These are phyloP conservation scores for Harpalus rufipes DNA, from an alignment of 2,888 invertebrate species.

Conservation along the genomic window DNA sequence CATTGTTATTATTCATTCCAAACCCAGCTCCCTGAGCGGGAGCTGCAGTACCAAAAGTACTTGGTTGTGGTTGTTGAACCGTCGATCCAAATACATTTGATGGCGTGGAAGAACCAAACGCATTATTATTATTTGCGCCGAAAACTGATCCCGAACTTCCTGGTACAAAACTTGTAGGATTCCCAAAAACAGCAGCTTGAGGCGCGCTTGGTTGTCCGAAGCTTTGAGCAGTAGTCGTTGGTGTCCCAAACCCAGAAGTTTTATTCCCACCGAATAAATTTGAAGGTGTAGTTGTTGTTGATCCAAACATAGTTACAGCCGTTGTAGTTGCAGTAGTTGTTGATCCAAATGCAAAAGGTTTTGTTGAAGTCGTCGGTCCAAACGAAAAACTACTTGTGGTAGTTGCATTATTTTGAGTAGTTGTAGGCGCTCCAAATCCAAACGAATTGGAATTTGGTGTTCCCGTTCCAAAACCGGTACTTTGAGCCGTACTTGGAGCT, in stretches of 20 bases:
- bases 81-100: conserved; percentile 55
- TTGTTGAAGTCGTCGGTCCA: conserved; percentile 57
- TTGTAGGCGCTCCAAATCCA: conserved; percentile 36
- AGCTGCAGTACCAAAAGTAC: conserved; percentile 52
- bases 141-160: conserved; percentile 49
- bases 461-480: conserved; percentile 40
- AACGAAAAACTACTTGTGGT: conserved; percentile 50
- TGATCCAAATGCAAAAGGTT: conserved; percentile 63
- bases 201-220: conserved; percentile 71
- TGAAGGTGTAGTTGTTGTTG: conserved; percentile 62
- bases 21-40: conserved; percentile 59
- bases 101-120: conserved; percentile 68
- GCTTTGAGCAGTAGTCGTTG: conserved; percentile 56
- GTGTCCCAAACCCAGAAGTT: conserved; percentile 64
- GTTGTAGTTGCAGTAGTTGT: conserved; percentile 62
- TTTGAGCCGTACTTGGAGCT: conserved; percentile 37
- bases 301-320: conserved; percentile 65
- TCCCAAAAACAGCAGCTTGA: conserved; percentile 76
- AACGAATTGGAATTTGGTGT: conserved; percentile 43
- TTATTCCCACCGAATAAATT: conserved; percentile 55
- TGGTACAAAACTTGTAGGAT: conserved; percentile 68
- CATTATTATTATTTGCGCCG: conserved; percentile 48
- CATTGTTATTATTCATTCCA: conserved; percentile 56
- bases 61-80: conserved; percentile 38
- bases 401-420: conserved; percentile 24